Evolutionary conservation across 2,797 vertebrate genomes (phyloP), one percentile per base, ranked within the genome.

Genomic region (Oceanodroma leucorhoa): DNA sequence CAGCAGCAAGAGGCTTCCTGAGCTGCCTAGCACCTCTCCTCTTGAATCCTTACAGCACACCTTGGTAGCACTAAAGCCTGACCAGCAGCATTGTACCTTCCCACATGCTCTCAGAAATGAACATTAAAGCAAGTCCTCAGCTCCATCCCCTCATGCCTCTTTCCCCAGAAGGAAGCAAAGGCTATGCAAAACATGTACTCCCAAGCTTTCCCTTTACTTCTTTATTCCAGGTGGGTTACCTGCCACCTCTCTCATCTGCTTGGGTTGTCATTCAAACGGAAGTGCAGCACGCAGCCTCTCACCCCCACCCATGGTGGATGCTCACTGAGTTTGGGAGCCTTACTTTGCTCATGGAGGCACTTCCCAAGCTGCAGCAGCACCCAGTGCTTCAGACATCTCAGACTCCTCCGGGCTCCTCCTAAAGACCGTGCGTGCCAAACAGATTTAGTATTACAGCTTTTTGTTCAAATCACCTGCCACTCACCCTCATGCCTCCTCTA

Each of bases 121-220:
- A 64, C 6, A 19, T n/a, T 71, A 24, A 92, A 90, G 21, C 34
- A 87, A 77, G 12, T 60, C 51, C 38, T 91, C 21, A 45, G 17
- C 9, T 60, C 24, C 26, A 23, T 38, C 8, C 17, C 9, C 12
- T 72, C 61, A 26, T 26, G 21, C 14, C 22, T 57, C 57, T 54
- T 83, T 75, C 30, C 57, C 43, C 54, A 55, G 38, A 54, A 70
- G 43, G 15, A 60, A 78, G 29, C 22, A 83, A 73, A 87, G n/a
- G 14, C 32, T 23, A 72, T 41, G 16, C 8, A 45, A 70, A 92
- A 73, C 32, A 50, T 0, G 0, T 17, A 50, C 11, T 30, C 36
- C 21, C 50, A 86, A 78, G 69, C 32, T 57, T 83, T 88, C 14
- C 5, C 24, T 57, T 77, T 57, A 50, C 62, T 81, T 64, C 23